phyloP scores from a whole-genome alignment of 2,888 invertebrate species.

The Disparrhopalites patrizii region DNA sequence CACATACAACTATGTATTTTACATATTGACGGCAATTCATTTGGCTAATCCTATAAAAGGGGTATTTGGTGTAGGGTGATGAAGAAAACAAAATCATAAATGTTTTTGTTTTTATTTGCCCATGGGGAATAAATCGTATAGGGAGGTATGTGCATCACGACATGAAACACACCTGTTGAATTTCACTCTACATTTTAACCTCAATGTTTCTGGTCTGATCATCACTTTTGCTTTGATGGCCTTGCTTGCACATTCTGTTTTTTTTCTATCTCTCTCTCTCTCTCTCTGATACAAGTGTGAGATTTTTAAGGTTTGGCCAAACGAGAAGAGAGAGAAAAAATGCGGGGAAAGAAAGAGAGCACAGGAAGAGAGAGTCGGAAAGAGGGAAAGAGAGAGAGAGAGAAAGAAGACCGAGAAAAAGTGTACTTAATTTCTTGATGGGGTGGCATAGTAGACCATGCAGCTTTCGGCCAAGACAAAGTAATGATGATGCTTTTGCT shows the following conservation, averaged over 20 bases:
- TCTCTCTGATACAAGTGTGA: neutral
- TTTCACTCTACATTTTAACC: constrained; percentile 22
- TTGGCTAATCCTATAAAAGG: no score
- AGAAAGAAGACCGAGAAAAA: constrained; percentile 4
- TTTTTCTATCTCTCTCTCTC: no score
- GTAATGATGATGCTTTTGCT: neutral
- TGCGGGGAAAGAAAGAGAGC: no score
- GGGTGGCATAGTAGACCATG: neutral
- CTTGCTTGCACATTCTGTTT: neutral
- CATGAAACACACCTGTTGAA: constrained; percentile 10
- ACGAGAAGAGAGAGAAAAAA: no score
- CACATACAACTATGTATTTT: neutral
- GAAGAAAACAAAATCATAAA: neutral
- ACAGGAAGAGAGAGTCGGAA: no score
- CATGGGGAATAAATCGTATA: neutral
- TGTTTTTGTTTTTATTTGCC: neutral
- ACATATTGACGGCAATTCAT: neutral
- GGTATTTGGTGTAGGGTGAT: neutral
- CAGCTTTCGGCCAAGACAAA: neutral
- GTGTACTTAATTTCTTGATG: constrained; percentile 3
- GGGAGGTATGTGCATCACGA: constrained; percentile 1
- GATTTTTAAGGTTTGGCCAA: neutral
- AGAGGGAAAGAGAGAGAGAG: no score
- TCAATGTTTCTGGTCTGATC: constrained; percentile 17
- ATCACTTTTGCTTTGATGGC: constrained; percentile 17